Evolutionary conservation across 2,888 invertebrate genomes (phyloP).

Genomic region (Erebia epiphron): DNA sequence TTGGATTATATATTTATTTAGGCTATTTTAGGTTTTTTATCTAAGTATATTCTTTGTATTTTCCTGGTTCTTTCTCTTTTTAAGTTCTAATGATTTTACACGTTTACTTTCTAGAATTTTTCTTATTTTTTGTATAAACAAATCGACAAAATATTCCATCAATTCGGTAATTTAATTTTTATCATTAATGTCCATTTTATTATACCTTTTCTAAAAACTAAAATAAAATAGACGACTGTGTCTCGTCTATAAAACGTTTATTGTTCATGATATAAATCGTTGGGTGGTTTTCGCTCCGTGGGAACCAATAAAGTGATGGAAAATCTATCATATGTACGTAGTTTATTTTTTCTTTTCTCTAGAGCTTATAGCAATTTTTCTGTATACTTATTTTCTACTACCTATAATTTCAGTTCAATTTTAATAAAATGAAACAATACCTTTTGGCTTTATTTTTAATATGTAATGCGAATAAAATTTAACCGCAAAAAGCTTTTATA

Average conservation of each 20-base stretch:
- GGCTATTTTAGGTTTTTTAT: no score
- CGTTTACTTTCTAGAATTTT: no score
- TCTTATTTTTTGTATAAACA: no score
- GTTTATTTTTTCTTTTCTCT: not conserved
- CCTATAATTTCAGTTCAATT: not conserved
- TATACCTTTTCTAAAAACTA: not conserved
- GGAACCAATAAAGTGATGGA: not conserved
- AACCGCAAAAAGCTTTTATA: no score
- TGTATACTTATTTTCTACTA: not conserved
- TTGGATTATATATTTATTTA: no score
- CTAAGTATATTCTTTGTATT: no score
- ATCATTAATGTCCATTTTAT: not conserved
- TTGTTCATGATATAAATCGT: conserved; percentile 9
- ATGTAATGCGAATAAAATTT: no score
- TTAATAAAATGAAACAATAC: no score
- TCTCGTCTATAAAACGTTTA: conserved; percentile 19
- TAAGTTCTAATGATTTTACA: no score
- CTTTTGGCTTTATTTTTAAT: no score
- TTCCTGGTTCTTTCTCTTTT: no score
- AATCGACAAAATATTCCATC: not conserved
- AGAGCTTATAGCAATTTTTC: not conserved
- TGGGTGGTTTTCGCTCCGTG: conserved; percentile 7
- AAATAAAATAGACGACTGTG: conserved; percentile 2
- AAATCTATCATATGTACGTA: not conserved
- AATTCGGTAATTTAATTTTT: no score